Evolutionary conservation across 2,113 vertebrate species (phyloP).

Genomic region (Anarhynchus alexandrinus): DNA sequence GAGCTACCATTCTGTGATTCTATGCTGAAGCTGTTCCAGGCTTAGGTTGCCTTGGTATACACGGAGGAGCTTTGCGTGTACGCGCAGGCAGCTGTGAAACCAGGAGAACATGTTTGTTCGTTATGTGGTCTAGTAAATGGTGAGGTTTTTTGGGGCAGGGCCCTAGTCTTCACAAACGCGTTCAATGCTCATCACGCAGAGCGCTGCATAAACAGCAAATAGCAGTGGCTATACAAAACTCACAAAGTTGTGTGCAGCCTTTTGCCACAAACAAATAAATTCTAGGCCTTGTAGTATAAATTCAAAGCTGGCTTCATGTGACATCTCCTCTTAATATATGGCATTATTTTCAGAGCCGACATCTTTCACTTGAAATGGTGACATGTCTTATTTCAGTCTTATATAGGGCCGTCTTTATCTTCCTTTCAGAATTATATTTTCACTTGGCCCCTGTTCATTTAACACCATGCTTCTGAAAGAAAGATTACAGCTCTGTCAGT

Average conservation of each 20-base stretch:
- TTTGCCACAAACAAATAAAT: background rate
- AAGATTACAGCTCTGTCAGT: conserved; percentile 46
- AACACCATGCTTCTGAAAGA: background rate
- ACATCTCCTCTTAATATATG: background rate
- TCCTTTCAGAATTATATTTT: conserved; percentile 9
- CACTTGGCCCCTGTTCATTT: background rate
- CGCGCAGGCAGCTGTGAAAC: background rate
- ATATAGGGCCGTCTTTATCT: background rate
- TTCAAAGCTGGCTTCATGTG: background rate
- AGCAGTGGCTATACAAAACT: background rate
- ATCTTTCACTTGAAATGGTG: background rate
- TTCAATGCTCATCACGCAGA: background rate
- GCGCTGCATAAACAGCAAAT: background rate
- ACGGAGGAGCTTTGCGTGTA: background rate
- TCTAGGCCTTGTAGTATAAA: background rate
- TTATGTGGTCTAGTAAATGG: background rate
- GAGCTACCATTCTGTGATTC: background rate
- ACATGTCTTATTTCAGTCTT: background rate
- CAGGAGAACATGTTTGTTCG: background rate
- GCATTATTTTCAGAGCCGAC: background rate
- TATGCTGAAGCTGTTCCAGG: background rate
- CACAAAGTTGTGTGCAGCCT: fast-evolving
- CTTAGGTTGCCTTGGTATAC: background rate
- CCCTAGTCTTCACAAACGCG: background rate
- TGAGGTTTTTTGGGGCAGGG: background rate